Evolutionary conservation across 1,140 invertebrate species (phyloP), one percentile per base, ranked within the genome.

Genomic region (Aphaenogaster ashmeadi): DNA sequence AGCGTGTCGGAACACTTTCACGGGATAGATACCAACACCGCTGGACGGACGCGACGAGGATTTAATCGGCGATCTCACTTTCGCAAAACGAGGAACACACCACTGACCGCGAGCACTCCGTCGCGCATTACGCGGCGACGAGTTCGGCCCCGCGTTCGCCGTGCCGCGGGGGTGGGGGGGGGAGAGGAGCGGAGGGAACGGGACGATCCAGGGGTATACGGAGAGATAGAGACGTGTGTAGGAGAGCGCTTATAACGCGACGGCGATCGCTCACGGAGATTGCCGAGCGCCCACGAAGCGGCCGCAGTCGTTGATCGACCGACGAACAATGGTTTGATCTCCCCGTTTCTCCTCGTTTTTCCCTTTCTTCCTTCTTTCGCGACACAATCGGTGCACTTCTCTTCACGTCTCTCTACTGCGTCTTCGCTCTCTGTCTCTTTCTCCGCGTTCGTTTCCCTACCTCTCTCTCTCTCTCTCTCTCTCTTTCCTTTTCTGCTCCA

Each of bases 311-410:
- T 87, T 83, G 78, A 89, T 90, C 91, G 91, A 89, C 89, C 88
- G 89, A 88, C 84, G 85, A 88, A 92, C 91, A 92, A 92, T 92
- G 91, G 84, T 92, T 81, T 86, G 89, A 88, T 88, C 72, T 81
- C 64, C 69, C 78, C 44, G 78, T 41, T 52, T 62, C 71, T 54
- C 58, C 50, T 79, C 56, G 77, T 87, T 77, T 83, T 80, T 85
- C 66, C 50, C 21, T 71, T 78, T 69, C 71, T 87, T 41, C 56
- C 60, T 88, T 58, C 44, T 87, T 58, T 83, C 69, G 9, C 44
- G 27, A 50, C 41, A 11, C 11, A 33, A 54, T 47, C 87, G 54
- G 67, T 9, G 13, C 58, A 33, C 54, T 58, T 36, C 18, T 52
- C 52, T 60, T 67, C 69, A 21, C 79, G 47, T 77, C 64, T 60